Base-by-base conservation (phyloP, 1,140 invertebrate species). In the Pachyrhynchus sulphureomaculatus region DNA sequence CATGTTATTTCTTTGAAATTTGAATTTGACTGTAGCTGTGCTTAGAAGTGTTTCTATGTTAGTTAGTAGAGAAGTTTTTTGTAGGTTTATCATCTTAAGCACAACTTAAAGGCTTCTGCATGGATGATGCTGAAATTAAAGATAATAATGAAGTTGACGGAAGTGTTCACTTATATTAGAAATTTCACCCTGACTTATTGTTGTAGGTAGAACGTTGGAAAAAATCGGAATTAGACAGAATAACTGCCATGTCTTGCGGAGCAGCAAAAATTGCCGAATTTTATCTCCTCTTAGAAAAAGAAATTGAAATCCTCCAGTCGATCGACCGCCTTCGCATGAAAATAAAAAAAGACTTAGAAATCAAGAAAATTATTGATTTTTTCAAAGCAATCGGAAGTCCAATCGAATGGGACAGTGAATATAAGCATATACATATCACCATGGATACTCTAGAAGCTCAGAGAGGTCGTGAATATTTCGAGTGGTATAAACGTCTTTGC, bases 391-490 rank as follows among this genome's bases (percentile, higher is more conserved):
- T 86, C 57, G 86, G 85, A 6, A 80, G 81, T 57, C 81, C 87
- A 0, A 74, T 84, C 1, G 75, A 76, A 24, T 89, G 87, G 85
- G 80, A 77, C 44, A 81, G 82, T 26, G 77, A 79, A 21, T 75
- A 75, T 45, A 84, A 84, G 54, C 82, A 80, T 0, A 78, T 81
- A 45, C 48, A 78, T 0, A 78, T 87, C 8, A 76, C 82, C 26
- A 84, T 88, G 83, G 80, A 87, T 33, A 87, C 86, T 4, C 58
- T 86, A 33, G 85, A 83, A 71, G 83, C 81, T 32, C 86, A 88
- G 71, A 82, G 81, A 67, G 86, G 85, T 6, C 78, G 79, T 10
- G 81, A 84, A 65, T 79, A 83, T 21, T 83, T 82, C 66, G 77
- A 78, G 36, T 67, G 87, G 1, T 86, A 86, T 64, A 76, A 82